Conservation (phyloP, 2,797 vertebrate genomes). For the Tragelaphus oryx region DNA sequence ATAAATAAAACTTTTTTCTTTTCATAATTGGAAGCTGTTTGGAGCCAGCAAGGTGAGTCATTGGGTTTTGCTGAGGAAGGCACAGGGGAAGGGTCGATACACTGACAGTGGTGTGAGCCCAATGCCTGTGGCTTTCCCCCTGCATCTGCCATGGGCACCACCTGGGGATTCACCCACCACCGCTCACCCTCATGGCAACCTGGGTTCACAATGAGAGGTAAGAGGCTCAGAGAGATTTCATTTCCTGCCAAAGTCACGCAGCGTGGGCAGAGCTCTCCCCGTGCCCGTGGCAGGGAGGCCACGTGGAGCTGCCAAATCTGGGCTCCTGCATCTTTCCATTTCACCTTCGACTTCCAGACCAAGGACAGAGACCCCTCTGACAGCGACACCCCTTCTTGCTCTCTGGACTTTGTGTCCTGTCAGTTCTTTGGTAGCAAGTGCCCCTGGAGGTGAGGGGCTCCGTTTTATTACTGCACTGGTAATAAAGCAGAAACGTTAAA, state of each 20-base stretch:
- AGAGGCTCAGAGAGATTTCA: not conserved
- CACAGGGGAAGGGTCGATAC: rapidly evolving
- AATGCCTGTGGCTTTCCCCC: not conserved
- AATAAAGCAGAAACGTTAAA: not conserved
- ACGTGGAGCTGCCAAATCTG: rapidly evolving
- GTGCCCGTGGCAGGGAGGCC: rapidly evolving
- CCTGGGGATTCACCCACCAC: not conserved
- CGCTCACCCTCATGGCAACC: not conserved
- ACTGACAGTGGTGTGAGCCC: not conserved
- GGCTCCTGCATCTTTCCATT: not conserved
- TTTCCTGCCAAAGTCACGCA: not conserved
- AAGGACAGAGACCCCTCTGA: not conserved
- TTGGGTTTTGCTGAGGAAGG: not conserved
- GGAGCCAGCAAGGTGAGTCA: not conserved
- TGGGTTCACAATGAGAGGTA: not conserved
- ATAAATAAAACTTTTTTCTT: not conserved
- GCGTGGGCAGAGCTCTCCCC: not conserved
- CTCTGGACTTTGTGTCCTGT: not conserved
- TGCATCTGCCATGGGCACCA: not conserved
- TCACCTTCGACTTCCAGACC: not conserved
- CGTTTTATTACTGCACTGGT: not conserved
- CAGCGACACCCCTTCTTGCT: rapidly evolving
- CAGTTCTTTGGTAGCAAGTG: no score
- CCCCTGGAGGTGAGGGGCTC: not conserved
- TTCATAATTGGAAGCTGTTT: not conserved